Evolutionary conservation across 1,140 invertebrate species (phyloP).

Genomic region (Brachionus rubens): DNA sequence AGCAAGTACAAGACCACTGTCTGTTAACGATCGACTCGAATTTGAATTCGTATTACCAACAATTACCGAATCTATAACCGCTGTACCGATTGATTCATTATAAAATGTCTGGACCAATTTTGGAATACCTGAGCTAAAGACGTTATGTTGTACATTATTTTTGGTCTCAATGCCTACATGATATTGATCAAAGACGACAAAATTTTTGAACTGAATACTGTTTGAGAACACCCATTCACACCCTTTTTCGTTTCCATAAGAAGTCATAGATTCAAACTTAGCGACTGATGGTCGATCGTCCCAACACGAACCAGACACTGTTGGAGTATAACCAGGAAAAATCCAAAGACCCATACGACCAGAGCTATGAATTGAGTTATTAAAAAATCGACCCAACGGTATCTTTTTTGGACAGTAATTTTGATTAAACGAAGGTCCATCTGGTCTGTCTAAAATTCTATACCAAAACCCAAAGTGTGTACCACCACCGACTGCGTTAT

Average conservation of each 20-base stretch:
- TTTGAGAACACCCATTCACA: conserved; percentile 53
- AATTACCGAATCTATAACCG: conserved; percentile 21
- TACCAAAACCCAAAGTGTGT: conserved; percentile 59
- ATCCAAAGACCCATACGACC: conserved; percentile 59
- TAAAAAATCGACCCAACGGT: conserved; percentile 51
- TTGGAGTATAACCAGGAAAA: conserved; percentile 52
- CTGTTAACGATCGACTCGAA: conserved; percentile 47
- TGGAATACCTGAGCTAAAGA: background rate
- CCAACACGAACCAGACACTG: conserved; percentile 35
- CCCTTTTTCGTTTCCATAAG: conserved; percentile 48
- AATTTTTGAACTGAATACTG: conserved; percentile 52
- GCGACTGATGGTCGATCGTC: conserved; percentile 2
- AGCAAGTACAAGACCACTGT: background rate
- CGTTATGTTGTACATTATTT: background rate
- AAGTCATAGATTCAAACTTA: conserved; percentile 48
- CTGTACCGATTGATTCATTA: conserved; percentile 11
- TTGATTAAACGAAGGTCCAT: conserved; percentile 53
- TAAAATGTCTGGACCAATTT: conserved; percentile 1
- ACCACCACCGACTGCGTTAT: conserved; percentile 55
- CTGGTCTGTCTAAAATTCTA: conserved; percentile 54
- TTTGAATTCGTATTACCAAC: background rate
- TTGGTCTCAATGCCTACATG: conserved; percentile 49
- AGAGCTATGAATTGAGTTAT: conserved; percentile 56
- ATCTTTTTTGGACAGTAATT: conserved; percentile 53
- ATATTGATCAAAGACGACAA: conserved; percentile 51